Conservation (phyloP, 2,888 invertebrate species). For the Lycocerus yunnanus region DNA sequence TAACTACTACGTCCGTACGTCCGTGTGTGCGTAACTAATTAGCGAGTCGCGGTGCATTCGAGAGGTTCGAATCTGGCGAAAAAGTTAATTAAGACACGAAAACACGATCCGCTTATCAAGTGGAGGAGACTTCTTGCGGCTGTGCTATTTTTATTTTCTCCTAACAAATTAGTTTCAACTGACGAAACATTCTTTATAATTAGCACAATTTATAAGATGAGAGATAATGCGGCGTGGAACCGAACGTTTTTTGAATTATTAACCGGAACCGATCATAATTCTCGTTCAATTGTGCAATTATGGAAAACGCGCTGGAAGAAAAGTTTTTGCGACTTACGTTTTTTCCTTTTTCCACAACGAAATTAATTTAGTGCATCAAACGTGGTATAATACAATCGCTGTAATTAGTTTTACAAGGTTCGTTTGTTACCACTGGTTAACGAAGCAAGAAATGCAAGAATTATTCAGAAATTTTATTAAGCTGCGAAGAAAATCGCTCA, state of each 20-base stretch:
- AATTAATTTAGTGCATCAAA: background rate
- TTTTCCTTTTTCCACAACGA: background rate
- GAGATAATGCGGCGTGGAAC: constrained; percentile 6
- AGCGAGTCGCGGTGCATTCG: constrained; percentile 4
- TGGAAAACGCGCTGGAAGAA: background rate
- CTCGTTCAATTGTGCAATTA: background rate
- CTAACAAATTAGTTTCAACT: background rate
- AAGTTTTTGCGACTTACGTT: background rate
- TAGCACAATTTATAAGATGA: background rate
- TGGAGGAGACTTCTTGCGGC: background rate
- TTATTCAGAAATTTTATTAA: background rate
- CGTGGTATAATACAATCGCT: background rate
- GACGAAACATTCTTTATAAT: background rate
- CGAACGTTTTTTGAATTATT: background rate
- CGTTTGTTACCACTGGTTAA: background rate
- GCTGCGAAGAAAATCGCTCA: background rate
- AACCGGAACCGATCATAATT: background rate
- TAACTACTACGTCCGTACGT: background rate
- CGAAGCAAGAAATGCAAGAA: background rate
- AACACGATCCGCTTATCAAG: constrained; percentile 7
- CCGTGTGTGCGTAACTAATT: constrained; percentile 13
- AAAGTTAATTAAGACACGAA: constrained; percentile 16
- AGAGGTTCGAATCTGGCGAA: background rate
- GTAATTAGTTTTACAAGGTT: background rate
- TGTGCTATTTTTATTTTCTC: background rate